phyloP scores from a whole-genome alignment of 2,113 vertebrate species.

The Corythoichthys intestinalis region DNA sequence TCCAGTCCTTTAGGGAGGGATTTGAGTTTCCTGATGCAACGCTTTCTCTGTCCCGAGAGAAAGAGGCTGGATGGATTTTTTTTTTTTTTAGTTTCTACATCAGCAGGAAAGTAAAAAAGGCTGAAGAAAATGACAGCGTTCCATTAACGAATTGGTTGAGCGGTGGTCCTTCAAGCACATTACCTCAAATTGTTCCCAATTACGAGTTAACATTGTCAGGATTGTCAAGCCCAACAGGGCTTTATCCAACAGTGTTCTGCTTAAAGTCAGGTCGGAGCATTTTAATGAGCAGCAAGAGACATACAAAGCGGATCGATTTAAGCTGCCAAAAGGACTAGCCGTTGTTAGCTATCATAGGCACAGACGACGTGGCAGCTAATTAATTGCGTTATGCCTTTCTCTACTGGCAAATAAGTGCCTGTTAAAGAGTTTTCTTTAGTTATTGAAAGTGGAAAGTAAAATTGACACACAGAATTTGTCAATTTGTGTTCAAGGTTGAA shows the following conservation, averaged over 20 bases:
- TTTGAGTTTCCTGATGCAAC: conserved; percentile 27
- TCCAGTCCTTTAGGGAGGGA: conserved; percentile 16
- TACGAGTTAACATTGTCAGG: conserved; percentile 32
- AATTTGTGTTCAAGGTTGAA: too few species aligned
- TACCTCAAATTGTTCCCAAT: conserved; percentile 28
- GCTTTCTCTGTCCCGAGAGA: conserved; percentile 44
- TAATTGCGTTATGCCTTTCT: conserved; percentile 25
- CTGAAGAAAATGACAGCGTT: conserved; percentile 15
- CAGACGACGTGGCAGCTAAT: conserved; percentile 25
- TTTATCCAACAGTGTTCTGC: conserved; percentile 41
- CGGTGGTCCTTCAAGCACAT: conserved; percentile 32
- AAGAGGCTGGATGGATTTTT: conserved; percentile 49
- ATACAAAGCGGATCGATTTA: too few species aligned
- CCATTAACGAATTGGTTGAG: conserved; percentile 37
- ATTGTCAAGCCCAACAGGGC: conserved; percentile 10
- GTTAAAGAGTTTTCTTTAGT: neutral
- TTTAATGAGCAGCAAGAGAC: conserved; percentile 40
- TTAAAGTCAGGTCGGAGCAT: conserved; percentile 29
- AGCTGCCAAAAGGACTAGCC: neutral
- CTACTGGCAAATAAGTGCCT: conserved; percentile 6
- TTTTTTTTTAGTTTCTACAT: conserved; percentile 49
- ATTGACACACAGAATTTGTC: too few species aligned
- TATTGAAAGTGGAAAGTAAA: too few species aligned
- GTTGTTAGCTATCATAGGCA: conserved; percentile 46
- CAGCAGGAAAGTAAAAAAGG: conserved; percentile 26